Percentiles rank a stretch among this genome's conserved stretches.
phyloP scores from a whole-genome alignment of 2,113 vertebrate species.

The Athene cunicularia region DNA sequence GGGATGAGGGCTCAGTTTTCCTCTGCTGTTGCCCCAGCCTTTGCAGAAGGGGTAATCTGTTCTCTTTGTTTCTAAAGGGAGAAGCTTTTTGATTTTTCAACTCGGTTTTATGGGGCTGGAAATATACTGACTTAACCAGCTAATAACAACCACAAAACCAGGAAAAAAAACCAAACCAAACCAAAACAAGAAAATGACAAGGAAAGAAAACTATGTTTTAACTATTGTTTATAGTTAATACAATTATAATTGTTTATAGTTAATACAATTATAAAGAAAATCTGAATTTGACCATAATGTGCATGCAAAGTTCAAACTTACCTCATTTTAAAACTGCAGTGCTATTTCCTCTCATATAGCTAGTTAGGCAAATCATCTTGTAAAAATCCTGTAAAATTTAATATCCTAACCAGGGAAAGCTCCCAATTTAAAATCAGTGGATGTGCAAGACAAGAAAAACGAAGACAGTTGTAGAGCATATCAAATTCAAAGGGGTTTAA shows the following conservation, averaged over 20 bases:
- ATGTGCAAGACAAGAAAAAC: neutral
- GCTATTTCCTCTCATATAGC: neutral
- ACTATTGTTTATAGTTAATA: neutral
- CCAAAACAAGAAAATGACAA: neutral
- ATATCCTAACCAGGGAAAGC: neutral
- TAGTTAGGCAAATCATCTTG: neutral
- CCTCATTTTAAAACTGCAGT: neutral
- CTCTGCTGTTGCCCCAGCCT: neutral
- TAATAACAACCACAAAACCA: neutral
- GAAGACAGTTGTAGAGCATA: neutral
- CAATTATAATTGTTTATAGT: neutral
- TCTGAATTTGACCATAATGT: neutral
- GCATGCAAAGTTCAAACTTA: rapidly evolving
- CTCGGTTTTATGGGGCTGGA: neutral
- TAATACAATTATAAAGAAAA: neutral
- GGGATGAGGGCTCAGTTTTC: neutral
- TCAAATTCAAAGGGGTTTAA: neutral
- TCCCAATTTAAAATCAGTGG: neutral
- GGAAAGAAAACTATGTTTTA: neutral
- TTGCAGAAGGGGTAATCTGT: neutral
- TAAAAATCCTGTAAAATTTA: neutral
- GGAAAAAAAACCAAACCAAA: no score
- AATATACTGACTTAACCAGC: neutral
- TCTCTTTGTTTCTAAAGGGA: neutral
- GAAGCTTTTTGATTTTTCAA: neutral